A percentile compares a stretch with the other conserved stretches of the same genome.
phyloP scores from a whole-genome alignment of 2,113 vertebrate genomes.

The Muntiacus muntjak region DNA sequence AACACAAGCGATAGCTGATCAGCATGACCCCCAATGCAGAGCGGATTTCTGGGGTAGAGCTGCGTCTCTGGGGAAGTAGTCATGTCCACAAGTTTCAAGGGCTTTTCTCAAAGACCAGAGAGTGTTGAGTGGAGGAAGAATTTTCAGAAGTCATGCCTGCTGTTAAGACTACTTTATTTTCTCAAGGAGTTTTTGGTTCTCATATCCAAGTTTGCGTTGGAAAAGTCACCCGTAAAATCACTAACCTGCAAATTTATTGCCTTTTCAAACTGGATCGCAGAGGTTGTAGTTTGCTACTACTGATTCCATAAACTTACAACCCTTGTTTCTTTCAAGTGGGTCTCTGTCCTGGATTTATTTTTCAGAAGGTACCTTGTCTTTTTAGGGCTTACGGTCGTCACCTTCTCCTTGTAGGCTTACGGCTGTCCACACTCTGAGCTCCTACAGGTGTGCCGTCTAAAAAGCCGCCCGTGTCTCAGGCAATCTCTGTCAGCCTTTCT shows the following conservation, averaged over 20 bases:
- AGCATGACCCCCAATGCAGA: neutral
- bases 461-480: neutral
- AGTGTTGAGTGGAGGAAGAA: neutral
- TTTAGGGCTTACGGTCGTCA: neutral
- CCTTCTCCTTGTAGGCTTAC: neutral
- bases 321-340: neutral
- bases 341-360: neutral
- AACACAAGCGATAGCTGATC: neutral
- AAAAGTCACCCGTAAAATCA: neutral
- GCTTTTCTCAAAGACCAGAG: neutral
- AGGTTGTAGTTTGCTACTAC: neutral
- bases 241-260: neutral
- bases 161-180: neutral
- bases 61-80: neutral
- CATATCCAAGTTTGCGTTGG: neutral
- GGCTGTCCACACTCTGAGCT: neutral
- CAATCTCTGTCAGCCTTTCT: neutral
- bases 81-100: neutral
- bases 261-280: neutral
- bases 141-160: neutral
- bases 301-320: neutral
- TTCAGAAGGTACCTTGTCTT: neutral
- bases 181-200: conserved; percentile 23
- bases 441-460: neutral
- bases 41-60: neutral